phyloP scores from a whole-genome alignment of 1,140 invertebrate genomes.

The Caenorhabditis inopinata region DNA sequence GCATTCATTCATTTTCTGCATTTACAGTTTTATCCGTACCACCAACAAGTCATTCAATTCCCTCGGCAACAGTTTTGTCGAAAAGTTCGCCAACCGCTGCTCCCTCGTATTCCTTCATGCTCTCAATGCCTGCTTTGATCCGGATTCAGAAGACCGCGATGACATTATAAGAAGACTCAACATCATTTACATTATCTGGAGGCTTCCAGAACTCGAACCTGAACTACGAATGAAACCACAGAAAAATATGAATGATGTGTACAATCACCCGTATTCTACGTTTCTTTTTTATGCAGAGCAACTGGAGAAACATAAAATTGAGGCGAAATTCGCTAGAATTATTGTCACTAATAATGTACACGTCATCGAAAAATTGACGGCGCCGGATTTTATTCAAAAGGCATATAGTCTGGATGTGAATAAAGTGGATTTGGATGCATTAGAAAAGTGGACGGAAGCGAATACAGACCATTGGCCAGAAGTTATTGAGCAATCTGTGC shows the following conservation, averaged over 20 bases:
- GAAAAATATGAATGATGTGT: not conserved
- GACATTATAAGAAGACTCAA: not conserved
- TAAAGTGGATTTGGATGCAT: not conserved
- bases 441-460: not conserved
- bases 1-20: no score
- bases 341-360: not conserved
- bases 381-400: not conserved
- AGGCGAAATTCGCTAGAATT: not conserved
- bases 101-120: not conserved
- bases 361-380: not conserved
- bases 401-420: not conserved
- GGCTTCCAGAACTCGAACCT: not conserved
- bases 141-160: not conserved
- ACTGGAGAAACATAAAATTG: not conserved
- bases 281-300: not conserved
- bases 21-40: not conserved
- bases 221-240: not conserved
- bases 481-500: not conserved
- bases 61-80: not conserved
- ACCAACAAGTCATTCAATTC: not conserved
- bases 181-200: not conserved
- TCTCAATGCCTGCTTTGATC: not conserved
- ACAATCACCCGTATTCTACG: not conserved
- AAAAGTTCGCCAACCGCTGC: not conserved
- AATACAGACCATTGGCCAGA: slow-evolving; percentile 21